Conservation (phyloP, 2,888 invertebrate genomes). For the Shargacucullia verbasci region DNA sequence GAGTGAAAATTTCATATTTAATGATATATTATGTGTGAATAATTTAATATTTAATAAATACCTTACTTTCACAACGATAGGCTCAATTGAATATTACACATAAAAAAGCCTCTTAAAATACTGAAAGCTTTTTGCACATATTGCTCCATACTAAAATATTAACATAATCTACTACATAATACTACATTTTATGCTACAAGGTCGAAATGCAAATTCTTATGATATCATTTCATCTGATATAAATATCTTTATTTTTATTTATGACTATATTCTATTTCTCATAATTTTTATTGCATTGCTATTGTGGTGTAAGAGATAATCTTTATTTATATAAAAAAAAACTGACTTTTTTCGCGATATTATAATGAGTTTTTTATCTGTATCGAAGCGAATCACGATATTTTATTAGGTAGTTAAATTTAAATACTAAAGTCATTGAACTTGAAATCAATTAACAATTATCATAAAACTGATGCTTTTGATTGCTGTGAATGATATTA, state of each 20-base stretch:
- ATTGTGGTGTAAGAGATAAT: constrained; percentile 9
- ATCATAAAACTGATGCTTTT: constrained; percentile 25
- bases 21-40: too few species aligned
- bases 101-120: too few species aligned
- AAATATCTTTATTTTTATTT: constrained; percentile 20
- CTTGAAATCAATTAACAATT: constrained; percentile 34
- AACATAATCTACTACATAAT: constrained; percentile 27
- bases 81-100: too few species aligned
- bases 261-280: constrained; percentile 4
- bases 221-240: constrained; percentile 21
- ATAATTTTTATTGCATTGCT: constrained; percentile 11
- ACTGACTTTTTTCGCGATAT: constrained; percentile 4
- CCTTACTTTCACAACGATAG: too few species aligned
- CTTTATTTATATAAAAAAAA: constrained; percentile 21
- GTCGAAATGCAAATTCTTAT: constrained; percentile 28
- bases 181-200: constrained; percentile 39
- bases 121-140: background rate
- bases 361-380: constrained; percentile 20
- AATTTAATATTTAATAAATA: too few species aligned
- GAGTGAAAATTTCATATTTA: too few species aligned
- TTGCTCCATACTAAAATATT: constrained; percentile 17
- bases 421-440: constrained; percentile 30
- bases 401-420: constrained; percentile 24
- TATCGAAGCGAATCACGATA: constrained; percentile 10
- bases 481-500: constrained; percentile 17